These are phyloP conservation scores for Linyphia triangularis DNA, from an alignment of 2,888 invertebrate genomes.

Conservation along the genomic window DNA sequence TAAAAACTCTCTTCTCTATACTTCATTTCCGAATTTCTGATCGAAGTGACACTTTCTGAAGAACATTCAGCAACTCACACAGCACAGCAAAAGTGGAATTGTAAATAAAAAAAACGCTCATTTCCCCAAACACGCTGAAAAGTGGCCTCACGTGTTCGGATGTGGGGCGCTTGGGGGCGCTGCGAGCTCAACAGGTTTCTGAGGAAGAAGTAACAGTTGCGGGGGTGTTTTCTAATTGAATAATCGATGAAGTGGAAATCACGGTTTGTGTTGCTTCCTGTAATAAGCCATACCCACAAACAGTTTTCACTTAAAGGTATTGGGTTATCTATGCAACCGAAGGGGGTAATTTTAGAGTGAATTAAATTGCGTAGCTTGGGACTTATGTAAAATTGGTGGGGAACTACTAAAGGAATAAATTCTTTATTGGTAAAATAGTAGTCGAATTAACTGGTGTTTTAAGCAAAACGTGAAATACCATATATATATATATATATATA, in stretches of 20 bases:
- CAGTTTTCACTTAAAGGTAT: neutral
- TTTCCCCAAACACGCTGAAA: neutral
- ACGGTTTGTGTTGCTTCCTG: neutral
- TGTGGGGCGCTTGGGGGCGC: slow-evolving; percentile 29
- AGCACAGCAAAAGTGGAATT: too few species aligned
- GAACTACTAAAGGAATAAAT: neutral
- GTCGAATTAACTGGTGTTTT: too few species aligned
- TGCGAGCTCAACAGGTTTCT: slow-evolving; percentile 45
- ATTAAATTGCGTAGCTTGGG: neutral
- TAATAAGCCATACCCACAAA: neutral
- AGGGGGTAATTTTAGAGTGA: neutral
- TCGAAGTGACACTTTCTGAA: too few species aligned
- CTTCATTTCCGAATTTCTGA: too few species aligned
- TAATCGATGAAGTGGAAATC: slow-evolving; percentile 37
- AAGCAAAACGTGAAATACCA: too few species aligned
- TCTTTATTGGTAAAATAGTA: too few species aligned
- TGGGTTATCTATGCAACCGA: neutral
- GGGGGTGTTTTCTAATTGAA: slow-evolving; percentile 44
- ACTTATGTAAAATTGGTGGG: neutral
- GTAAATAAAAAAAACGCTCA: too few species aligned
- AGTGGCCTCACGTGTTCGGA: slow-evolving; percentile 28
- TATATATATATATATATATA: too few species aligned
- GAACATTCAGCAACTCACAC: too few species aligned
- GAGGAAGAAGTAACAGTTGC: neutral
- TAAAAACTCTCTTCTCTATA: too few species aligned